A percentile compares a stretch with the other conserved stretches of the same genome.
Conservation (phyloP, 2,888 invertebrate species). For the Nephrotoma guestfalica region DNA sequence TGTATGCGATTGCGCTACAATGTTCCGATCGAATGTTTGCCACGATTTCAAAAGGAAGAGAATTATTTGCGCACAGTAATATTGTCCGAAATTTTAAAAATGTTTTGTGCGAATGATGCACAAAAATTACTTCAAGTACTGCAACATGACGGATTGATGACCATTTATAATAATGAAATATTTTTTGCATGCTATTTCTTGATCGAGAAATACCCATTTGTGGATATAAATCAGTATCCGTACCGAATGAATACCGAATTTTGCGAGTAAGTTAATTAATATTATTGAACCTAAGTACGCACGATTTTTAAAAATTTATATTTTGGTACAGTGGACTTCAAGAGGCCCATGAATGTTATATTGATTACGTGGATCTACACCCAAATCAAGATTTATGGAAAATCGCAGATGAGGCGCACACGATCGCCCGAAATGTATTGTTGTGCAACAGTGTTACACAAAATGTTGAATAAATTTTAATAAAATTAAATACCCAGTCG, state of each 20-base stretch:
- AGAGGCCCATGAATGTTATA: neutral
- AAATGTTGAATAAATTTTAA: neutral
- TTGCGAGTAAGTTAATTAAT: neutral
- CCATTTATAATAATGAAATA: neutral
- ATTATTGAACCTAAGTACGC: too few species aligned
- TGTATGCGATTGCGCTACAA: neutral
- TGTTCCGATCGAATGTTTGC: neutral
- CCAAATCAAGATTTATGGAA: neutral
- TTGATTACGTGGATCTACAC: neutral
- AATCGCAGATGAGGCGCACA: neutral
- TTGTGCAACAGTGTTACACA: neutral
- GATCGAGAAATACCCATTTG: neutral
- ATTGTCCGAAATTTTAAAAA: neutral
- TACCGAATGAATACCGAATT: neutral
- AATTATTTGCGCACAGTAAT: neutral
- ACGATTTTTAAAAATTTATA: too few species aligned
- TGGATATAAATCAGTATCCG: neutral
- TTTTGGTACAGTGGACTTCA: neutral
- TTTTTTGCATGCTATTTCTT: neutral
- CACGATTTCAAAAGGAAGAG: neutral
- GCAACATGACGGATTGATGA: neutral
- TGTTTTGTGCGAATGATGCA: neutral
- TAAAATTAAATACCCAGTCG: too few species aligned
- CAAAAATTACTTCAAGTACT: neutral
- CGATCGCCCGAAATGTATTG: neutral